phyloP scores from a whole-genome alignment of 1,140 invertebrate species.

The Panagrolaimus sp. region DNA sequence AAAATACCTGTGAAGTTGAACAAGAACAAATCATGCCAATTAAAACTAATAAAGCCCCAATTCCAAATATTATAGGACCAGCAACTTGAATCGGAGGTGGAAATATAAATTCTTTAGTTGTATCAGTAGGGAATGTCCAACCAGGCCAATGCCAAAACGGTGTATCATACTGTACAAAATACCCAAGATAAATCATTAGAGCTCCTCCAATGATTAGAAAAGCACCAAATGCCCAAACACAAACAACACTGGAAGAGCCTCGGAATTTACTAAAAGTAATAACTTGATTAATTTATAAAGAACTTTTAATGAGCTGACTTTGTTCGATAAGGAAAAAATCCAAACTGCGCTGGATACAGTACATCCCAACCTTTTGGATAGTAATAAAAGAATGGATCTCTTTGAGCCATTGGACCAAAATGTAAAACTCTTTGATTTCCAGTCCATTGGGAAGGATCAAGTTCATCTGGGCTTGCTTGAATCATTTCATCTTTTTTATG shows the following conservation, averaged over 20 bases:
- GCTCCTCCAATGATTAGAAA: slow-evolving; percentile 55
- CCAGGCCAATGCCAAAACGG: slow-evolving; percentile 55
- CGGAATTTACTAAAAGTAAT: slow-evolving; percentile 55
- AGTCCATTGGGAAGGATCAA: slow-evolving; percentile 54
- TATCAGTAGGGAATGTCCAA: slow-evolving; percentile 24
- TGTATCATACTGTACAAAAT: slow-evolving; percentile 47
- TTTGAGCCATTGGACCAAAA: slow-evolving; percentile 59
- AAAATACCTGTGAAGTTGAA: slow-evolving; percentile 46
- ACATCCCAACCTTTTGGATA: slow-evolving; percentile 59
- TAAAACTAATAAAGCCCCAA: slow-evolving; percentile 46
- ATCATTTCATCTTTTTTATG: slow-evolving; percentile 60
- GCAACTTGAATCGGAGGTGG: slow-evolving; percentile 48
- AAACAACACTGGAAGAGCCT: slow-evolving; percentile 51
- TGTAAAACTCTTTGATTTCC: slow-evolving; percentile 58
- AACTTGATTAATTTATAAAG: slow-evolving; percentile 14
- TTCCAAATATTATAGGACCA: slow-evolving; percentile 46
- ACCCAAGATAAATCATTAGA: slow-evolving; percentile 56
- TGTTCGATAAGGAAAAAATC: slow-evolving; percentile 58
- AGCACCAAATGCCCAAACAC: slow-evolving; percentile 54
- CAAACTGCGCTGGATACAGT: slow-evolving; percentile 58
- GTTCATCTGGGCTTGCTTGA: slow-evolving; percentile 52
- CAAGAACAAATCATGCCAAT: slow-evolving; percentile 46
- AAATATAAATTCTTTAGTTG: slow-evolving; percentile 18
- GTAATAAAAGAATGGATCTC: slow-evolving; percentile 59
- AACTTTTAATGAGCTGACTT: slow-evolving; percentile 33